Conservation (phyloP, 1,140 invertebrate genomes). For the Sipha flava region DNA sequence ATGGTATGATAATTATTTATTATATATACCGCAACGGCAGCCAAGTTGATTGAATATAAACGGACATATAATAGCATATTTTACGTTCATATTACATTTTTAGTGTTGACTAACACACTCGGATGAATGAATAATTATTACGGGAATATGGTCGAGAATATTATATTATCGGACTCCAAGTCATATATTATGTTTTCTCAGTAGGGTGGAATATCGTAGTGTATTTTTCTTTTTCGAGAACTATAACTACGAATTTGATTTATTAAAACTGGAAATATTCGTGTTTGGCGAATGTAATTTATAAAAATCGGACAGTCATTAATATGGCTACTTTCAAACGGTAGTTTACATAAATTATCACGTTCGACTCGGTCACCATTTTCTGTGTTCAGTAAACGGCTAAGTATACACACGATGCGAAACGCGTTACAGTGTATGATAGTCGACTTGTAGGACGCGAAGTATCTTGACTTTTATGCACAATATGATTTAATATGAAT, state of each 20-base stretch:
- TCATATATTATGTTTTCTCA: not conserved
- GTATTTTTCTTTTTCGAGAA: not conserved
- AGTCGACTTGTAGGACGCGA: too few relatives aligned
- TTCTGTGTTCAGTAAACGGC: too few relatives aligned
- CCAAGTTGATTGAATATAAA: not conserved
- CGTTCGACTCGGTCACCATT: too few relatives aligned
- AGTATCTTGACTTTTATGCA: too few relatives aligned
- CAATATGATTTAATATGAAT: too few relatives aligned
- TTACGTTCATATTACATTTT: not conserved
- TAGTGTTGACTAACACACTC: not conserved
- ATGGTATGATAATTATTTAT: not conserved
- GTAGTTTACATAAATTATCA: slow-evolving; percentile 7
- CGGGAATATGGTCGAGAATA: not conserved
- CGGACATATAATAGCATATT: not conserved
- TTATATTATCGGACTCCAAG: not conserved
- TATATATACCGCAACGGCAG: not conserved
- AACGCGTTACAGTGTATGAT: too few relatives aligned
- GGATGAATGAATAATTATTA: not conserved
- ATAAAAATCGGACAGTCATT: not conserved
- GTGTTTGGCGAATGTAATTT: not conserved
- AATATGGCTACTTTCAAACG: not conserved
- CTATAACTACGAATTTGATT: not conserved
- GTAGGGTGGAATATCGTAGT: not conserved
- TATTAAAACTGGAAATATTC: not conserved
- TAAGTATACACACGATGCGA: too few relatives aligned